Conservation (phyloP, 1,140 invertebrate genomes). For the Eumaeus atala region DNA sequence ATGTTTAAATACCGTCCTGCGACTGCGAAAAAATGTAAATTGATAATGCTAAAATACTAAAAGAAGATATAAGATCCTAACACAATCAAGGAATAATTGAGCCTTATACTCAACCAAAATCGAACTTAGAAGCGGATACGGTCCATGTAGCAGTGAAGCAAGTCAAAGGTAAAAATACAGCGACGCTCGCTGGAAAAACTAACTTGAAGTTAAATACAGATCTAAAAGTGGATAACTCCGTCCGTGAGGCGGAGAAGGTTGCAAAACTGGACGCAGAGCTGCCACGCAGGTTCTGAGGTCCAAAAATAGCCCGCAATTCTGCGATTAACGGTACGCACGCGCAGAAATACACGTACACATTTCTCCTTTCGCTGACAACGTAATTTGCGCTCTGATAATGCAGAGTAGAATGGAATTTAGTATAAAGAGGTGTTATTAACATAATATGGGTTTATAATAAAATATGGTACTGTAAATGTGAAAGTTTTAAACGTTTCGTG, state of each 20-base stretch:
- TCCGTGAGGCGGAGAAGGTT: constrained; percentile 28
- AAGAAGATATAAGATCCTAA: too few relatives aligned
- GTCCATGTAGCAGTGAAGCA: too few relatives aligned
- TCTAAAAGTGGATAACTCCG: constrained; percentile 45
- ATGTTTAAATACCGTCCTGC: too few relatives aligned
- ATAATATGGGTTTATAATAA: constrained; percentile 5
- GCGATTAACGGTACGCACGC: constrained; percentile 46
- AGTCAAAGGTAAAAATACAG: constrained; percentile 8
- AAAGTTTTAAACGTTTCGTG: not conserved
- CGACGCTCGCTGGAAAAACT: constrained; percentile 13
- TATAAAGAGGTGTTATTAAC: constrained; percentile 6
- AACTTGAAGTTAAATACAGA: constrained; percentile 26
- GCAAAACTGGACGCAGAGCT: constrained; percentile 31
- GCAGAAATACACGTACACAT: constrained; percentile 47
- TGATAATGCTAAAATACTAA: too few relatives aligned
- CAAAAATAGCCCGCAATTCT: constrained; percentile 46
- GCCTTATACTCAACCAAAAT: too few relatives aligned
- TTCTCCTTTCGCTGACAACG: constrained; percentile 44
- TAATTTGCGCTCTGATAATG: constrained; percentile 21
- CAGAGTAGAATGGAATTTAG: constrained; percentile 14
- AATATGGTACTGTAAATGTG: constrained; percentile 4
- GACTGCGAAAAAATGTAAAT: too few relatives aligned
- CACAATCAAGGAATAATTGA: too few relatives aligned
- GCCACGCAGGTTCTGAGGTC: constrained; percentile 42
- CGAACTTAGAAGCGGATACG: too few relatives aligned